Conservation (phyloP, 2,888 invertebrate species). For the Brenthis ino region DNA sequence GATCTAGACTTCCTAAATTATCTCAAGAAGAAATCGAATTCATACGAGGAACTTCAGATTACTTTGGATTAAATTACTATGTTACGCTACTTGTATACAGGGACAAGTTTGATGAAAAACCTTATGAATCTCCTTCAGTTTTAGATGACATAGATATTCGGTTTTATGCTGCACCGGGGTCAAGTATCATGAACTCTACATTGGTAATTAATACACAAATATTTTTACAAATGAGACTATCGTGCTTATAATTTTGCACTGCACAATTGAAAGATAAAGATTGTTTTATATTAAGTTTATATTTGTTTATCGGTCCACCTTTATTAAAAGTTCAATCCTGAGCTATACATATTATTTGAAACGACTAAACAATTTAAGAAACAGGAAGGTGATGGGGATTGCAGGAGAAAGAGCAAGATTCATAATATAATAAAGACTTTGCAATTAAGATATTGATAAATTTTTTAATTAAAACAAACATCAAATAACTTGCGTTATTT, state of each 20-base stretch:
- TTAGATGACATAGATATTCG: slow-evolving; percentile 45
- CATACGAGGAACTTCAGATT: slow-evolving; percentile 54
- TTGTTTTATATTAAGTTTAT: too few relatives aligned
- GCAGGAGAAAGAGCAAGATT: too few relatives aligned
- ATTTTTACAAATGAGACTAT: neutral
- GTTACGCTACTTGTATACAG: slow-evolving; percentile 61
- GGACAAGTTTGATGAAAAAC: slow-evolving; percentile 45
- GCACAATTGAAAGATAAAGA: too few relatives aligned
- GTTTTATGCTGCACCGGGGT: neutral
- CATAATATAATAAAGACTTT: too few relatives aligned
- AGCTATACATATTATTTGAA: too few relatives aligned
- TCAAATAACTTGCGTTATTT: neutral
- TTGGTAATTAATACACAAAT: neutral
- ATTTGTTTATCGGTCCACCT: too few relatives aligned
- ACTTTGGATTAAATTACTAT: slow-evolving; percentile 84
- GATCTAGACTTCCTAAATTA: slow-evolving; percentile 68
- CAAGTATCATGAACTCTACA: neutral
- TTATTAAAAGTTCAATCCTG: too few relatives aligned
- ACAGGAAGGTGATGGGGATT: too few relatives aligned
- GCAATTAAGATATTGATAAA: too few relatives aligned
- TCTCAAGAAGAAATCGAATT: slow-evolving; percentile 61
- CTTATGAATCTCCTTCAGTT: slow-evolving; percentile 45
- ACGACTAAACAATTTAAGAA: too few relatives aligned
- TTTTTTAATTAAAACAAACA: too few relatives aligned
- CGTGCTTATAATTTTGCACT: too few relatives aligned